Conservation (phyloP, 2,888 invertebrate species). For the Quadriops clusia region DNA sequence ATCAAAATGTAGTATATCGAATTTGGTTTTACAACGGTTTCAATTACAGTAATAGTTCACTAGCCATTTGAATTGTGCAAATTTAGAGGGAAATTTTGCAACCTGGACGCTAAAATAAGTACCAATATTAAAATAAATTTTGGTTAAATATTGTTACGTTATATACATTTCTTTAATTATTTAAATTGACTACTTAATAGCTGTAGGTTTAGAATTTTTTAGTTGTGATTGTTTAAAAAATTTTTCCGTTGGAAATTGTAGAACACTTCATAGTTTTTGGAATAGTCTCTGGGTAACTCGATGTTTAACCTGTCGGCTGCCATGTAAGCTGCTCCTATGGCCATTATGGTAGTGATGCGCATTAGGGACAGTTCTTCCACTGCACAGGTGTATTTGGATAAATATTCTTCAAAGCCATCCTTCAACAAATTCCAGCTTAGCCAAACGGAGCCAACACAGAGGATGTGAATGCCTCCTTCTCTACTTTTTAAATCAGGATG, state of each 20-base stretch:
- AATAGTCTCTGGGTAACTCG: constrained; percentile 56
- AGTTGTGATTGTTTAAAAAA: too few species aligned
- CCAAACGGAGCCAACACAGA: constrained; percentile 94
- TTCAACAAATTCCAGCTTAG: constrained; percentile 76
- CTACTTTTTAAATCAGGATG: constrained; percentile 41
- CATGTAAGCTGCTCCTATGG: constrained; percentile 76
- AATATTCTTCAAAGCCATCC: constrained; percentile 51
- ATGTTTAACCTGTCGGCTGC: constrained; percentile 60
- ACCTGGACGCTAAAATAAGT: too few species aligned
- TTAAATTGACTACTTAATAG: too few species aligned
- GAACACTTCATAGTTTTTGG: constrained; percentile 55
- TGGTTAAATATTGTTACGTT: too few species aligned
- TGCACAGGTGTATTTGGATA: constrained; percentile 35
- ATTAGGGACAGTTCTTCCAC: constrained; percentile 51
- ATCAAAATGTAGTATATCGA: too few species aligned
- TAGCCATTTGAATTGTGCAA: too few species aligned
- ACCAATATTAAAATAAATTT: too few species aligned
- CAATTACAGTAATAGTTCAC: too few species aligned
- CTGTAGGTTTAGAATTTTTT: too few species aligned
- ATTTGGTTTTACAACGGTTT: too few species aligned
- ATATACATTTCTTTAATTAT: too few species aligned
- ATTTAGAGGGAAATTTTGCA: too few species aligned
- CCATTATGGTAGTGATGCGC: constrained; percentile 60
- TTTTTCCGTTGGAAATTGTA: constrained; percentile 44
- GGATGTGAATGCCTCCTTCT: constrained; percentile 48